Conservation (phyloP, 2,113 vertebrate genomes). For the Castor canadensis region DNA sequence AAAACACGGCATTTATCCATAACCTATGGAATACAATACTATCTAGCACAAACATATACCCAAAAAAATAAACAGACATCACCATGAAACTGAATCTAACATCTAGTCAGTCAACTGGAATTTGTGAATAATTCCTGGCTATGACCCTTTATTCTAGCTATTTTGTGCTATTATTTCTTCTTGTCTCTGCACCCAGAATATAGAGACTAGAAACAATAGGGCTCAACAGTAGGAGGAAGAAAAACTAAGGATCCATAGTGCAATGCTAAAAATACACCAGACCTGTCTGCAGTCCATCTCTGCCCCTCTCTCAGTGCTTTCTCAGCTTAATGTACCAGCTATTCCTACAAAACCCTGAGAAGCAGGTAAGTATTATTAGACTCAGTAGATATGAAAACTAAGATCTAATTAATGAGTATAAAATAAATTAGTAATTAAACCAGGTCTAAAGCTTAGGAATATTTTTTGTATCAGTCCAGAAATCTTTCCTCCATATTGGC, state of each 20-base stretch:
- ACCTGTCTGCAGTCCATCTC: neutral
- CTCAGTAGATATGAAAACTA: neutral
- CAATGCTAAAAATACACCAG: neutral
- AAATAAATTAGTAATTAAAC: neutral
- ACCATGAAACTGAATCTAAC: neutral
- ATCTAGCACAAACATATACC: neutral
- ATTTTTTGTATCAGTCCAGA: neutral
- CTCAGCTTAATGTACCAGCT: neutral
- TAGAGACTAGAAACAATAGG: neutral
- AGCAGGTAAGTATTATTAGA: neutral
- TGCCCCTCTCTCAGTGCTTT: neutral
- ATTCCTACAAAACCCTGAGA: neutral
- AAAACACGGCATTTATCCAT: neutral
- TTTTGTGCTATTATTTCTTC: neutral
- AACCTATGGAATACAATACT: constrained; percentile 17
- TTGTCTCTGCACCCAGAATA: neutral
- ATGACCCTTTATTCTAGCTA: neutral
- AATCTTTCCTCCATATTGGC: neutral
- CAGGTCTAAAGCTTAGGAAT: neutral
- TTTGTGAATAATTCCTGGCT: neutral
- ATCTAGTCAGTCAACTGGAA: neutral
- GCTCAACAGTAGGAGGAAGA: neutral
- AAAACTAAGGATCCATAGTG: neutral
- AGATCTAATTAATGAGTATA: neutral
- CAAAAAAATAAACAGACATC: constrained; percentile 4